Base-by-base conservation (phyloP, 2,113 vertebrate species). In the Probosciger aterrimus region DNA sequence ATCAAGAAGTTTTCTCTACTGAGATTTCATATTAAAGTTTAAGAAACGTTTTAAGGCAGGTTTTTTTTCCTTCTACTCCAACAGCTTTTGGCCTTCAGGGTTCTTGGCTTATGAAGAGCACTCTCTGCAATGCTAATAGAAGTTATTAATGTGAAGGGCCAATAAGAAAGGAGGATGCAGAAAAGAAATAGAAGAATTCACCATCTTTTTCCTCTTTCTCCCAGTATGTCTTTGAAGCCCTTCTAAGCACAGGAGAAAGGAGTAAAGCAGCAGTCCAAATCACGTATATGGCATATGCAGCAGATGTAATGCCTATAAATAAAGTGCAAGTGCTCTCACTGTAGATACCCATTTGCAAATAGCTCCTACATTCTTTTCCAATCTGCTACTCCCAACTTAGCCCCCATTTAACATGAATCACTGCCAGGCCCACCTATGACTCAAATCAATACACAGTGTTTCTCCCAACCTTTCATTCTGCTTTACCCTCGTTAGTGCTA, bases 281-380 rank as follows among this genome's bases (percentile, higher is more conserved):
- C 39, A 55, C 17, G 18, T 71, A 78, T 25, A 20, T 88, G 86
- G 52, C 80, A 79, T 78, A 82, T 18, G 55, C 80, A 82, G 69
- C 89, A 96, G 89, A 95, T 84, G 86, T 67, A 84, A 86, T 59
- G 55, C 74, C 83, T 93, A 92, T 93, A 96, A 96, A 95, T 96
- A 95, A 95, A 92, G 73, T 43, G 35, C n/a, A 82, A 96, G 60
- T 16, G 17, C 83, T 94, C 57, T 82, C 46, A 69, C 62, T 75
- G 33, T 67, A 93, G 73, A 70, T 52, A 87, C 11, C 52, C 69
- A 60, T 88, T 95, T 92, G 81, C 55, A 83, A 88, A 82, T 74
- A 86, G 65, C 92, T 93, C 88, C 77, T 69, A 75, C 83, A 71
- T 52, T 83, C 80, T 43, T 88, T 84, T 87, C 84, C 88, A 95